Conservation (phyloP, 1,140 invertebrate genomes). For the Aphis gossypii region DNA sequence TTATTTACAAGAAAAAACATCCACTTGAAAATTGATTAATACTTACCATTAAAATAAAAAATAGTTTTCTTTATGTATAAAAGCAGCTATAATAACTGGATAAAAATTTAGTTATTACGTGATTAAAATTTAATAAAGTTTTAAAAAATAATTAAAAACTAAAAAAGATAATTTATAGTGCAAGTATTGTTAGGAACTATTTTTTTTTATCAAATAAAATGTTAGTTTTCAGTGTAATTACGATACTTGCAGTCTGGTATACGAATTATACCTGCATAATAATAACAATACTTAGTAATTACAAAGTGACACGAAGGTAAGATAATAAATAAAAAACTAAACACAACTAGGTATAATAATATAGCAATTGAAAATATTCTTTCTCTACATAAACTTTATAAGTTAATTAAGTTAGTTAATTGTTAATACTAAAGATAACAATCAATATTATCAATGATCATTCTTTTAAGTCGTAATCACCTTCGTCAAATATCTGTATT, state of each 20-base stretch:
- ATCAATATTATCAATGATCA: not conserved
- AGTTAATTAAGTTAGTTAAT: not conserved
- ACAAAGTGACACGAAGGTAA: not conserved
- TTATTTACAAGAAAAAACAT: not conserved
- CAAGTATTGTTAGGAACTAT: not conserved
- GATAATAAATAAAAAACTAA: not conserved
- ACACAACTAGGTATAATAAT: not conserved
- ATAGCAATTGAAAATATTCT: not conserved
- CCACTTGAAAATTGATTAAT: not conserved
- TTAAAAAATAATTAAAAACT: not conserved
- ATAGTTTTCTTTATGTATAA: not conserved
- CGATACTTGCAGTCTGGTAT: not conserved
- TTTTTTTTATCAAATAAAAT: not conserved
- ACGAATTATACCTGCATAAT: not conserved
- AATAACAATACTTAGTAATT: not conserved
- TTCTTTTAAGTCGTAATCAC: not conserved
- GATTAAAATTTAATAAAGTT: constrained; percentile 26
- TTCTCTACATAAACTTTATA: not conserved
- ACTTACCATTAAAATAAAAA: not conserved
- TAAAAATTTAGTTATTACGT: constrained; percentile 3
- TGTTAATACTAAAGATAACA: not conserved
- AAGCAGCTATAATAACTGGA: not conserved
- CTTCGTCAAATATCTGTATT: not conserved
- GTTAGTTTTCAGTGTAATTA: not conserved
- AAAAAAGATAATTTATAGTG: not conserved